A percentile compares a stretch with the other conserved stretches of the same genome.
Conservation (phyloP, 2,113 vertebrate genomes). For the Lathamus discolor region DNA sequence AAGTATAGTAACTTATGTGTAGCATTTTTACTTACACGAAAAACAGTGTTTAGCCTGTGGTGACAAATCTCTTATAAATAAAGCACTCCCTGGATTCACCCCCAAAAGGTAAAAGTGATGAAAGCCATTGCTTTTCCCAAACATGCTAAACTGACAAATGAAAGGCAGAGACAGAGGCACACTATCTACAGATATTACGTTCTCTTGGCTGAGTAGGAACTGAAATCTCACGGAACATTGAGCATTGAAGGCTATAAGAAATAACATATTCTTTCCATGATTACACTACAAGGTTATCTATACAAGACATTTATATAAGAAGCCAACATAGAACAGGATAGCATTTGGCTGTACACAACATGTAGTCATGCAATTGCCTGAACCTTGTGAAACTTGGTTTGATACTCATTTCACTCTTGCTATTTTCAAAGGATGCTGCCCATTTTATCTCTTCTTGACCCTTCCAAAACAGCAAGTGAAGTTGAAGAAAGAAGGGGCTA, state of each 20-base stretch:
- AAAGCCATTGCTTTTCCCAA: not conserved
- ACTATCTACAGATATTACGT: not conserved
- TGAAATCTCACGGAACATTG: not conserved
- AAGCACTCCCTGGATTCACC: not conserved
- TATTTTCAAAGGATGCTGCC: not conserved
- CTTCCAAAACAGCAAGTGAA: not conserved
- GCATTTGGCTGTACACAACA: not conserved
- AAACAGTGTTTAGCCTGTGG: not conserved
- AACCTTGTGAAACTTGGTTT: not conserved
- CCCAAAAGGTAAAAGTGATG: not conserved
- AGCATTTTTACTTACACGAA: not conserved
- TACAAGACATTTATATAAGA: not conserved
- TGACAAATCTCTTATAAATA: not conserved
- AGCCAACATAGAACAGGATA: not conserved
- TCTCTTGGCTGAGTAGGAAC: not conserved
- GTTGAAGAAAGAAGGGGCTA: not conserved
- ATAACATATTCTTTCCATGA: not conserved
- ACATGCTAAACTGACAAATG: not conserved
- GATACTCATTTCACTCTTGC: not conserved
- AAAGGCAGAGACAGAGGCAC: not conserved
- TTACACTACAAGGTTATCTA: not conserved
- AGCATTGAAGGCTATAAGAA: not conserved
- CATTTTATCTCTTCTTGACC: not conserved
- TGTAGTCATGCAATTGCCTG: not conserved
- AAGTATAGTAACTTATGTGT: not conserved